phyloP scores from a whole-genome alignment of 2,797 vertebrate genomes.

The Eulemur mongoz region DNA sequence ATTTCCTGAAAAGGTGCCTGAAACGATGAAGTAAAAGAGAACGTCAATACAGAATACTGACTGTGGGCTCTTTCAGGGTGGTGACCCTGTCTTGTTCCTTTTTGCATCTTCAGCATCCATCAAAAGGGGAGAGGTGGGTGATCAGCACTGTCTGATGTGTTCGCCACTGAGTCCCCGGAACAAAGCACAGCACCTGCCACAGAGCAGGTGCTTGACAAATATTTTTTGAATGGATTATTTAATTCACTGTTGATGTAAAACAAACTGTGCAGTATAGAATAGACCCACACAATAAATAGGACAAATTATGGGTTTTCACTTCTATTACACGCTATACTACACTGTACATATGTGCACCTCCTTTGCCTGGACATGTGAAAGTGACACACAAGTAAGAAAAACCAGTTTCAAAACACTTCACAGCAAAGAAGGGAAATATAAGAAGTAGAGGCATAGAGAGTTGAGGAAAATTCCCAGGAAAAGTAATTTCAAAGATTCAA shows the following conservation, averaged over 20 bases:
- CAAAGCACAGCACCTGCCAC: neutral
- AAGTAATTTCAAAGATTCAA: slow-evolving; percentile 75
- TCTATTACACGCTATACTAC: neutral
- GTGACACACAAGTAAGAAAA: slow-evolving; percentile 52
- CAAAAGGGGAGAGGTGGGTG: neutral
- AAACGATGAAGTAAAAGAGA: neutral
- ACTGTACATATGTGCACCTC: neutral
- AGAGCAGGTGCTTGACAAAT: neutral
- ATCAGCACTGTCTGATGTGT: neutral
- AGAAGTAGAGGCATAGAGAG: slow-evolving; percentile 38
- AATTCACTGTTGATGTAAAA: neutral
- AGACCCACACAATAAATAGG: neutral
- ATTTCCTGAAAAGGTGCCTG: neutral
- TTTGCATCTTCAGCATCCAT: neutral
- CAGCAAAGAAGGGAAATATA: slow-evolving; percentile 47
- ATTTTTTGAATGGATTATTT: neutral
- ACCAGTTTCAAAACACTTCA: neutral
- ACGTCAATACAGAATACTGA: neutral
- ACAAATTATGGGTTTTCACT: neutral
- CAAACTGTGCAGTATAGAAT: neutral
- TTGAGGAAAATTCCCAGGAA: slow-evolving; percentile 72
- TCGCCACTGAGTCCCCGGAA: neutral
- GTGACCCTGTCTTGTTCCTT: neutral
- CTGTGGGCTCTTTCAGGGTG: neutral
- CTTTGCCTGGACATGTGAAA: neutral